phyloP scores from a whole-genome alignment of 2,113 vertebrate species.

The Recurvirostra avosetta region DNA sequence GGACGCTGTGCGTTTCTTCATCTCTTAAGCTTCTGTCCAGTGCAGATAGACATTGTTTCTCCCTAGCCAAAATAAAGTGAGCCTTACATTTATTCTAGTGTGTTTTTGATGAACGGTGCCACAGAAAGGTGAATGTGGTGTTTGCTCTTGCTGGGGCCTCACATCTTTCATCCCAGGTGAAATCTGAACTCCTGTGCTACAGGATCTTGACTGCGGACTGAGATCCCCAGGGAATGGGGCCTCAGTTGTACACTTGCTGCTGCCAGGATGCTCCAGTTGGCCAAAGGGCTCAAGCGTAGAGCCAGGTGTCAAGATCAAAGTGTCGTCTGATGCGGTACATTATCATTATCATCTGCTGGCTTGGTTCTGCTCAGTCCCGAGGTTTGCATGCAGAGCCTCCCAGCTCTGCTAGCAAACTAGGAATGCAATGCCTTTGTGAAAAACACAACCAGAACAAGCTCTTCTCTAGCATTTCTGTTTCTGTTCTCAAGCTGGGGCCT shows the following conservation, averaged over 20 bases:
- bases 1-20: neutral
- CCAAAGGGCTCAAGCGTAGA: neutral
- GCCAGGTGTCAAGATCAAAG: slow-evolving; percentile 6
- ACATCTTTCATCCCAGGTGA: neutral
- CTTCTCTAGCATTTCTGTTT: neutral
- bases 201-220: neutral
- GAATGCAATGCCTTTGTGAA: neutral
- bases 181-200: neutral
- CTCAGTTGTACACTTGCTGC: neutral
- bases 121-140: neutral
- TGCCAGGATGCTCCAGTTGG: neutral
- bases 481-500: neutral
- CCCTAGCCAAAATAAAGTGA: neutral
- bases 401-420: neutral
- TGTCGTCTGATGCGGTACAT: fast-evolving
- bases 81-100: neutral
- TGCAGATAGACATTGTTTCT: neutral
- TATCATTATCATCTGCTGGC: neutral
- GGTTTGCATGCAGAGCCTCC: neutral
- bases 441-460: neutral
- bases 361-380: neutral
- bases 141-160: neutral
- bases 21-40: neutral
- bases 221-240: neutral
- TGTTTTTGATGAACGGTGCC: neutral